Evolutionary conservation across 2,113 vertebrate species (phyloP), one percentile per base, ranked within the genome.

Genomic region (Neomonachus schauinslandi): DNA sequence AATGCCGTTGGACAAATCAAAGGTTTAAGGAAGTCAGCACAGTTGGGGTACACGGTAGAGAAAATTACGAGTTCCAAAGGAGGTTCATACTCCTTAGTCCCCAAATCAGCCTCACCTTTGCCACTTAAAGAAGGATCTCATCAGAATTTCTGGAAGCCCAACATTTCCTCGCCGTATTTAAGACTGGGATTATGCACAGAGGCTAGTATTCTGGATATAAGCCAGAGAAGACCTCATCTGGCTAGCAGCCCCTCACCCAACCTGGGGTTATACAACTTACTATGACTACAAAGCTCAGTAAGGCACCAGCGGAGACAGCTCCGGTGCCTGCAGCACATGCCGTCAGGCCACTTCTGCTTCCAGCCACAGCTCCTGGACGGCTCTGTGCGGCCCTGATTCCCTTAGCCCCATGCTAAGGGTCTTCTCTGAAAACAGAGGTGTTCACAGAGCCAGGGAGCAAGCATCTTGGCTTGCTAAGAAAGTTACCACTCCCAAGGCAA

Each of bases 391-490:
- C 51, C 81, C 72, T 1, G 33, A 24, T 12, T 69, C 61, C 85
- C 67, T 28, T 1, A 12, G 31, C 26, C 16, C 5, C 0, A 4
- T 0, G 26, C 69, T 31, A 15, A 57, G 42, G 7, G 6, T 61
- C 67, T 61, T 72, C 92, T 90, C 72, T n/a, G 88, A 90, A 69
- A 26, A 28, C 79, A 80, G 61, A 63, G 39, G 2, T 26, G 39
- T 67, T 83, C 55, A 61, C 84, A 53, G 24, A 53, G 63, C 13
- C n/a, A 8, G 49, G 12, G 22, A 86, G 28, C 59, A 39, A 55
- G 69, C 18, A 22, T 3, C 13, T 19, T 18, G 46, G 11, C 36
- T 49, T 33, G 24, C 61, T 59, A 49, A 71, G 28, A 8, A 13
- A 77, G 22, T 82, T 33, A 39, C 51, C 42, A 24, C 14, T 39